Evolutionary conservation across 2,888 invertebrate species (phyloP).

Genomic region (Nemoura dubitans): DNA sequence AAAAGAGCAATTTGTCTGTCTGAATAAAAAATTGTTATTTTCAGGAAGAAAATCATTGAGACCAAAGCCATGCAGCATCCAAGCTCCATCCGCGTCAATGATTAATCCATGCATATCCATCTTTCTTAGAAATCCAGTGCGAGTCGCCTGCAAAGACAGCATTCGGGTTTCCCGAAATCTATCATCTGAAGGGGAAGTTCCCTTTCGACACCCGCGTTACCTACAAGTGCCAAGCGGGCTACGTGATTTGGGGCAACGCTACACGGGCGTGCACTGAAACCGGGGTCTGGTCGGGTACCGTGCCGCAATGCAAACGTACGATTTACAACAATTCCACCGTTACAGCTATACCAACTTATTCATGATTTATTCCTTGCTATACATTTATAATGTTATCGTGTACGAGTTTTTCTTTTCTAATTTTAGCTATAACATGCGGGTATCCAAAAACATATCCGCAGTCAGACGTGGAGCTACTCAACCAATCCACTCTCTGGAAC

Average conservation of each 20-base stretch:
- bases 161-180: conserved; percentile 51
- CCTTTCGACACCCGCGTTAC: conserved; percentile 51
- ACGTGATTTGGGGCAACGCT: conserved; percentile 49
- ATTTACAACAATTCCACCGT: not conserved
- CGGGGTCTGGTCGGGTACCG: conserved; percentile 47
- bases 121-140: conserved; percentile 51
- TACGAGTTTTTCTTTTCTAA: not conserved
- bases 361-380: not conserved
- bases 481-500: conserved; percentile 52
- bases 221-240: conserved; percentile 52
- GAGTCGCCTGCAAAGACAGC: conserved; percentile 49
- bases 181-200: conserved; percentile 51
- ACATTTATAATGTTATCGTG: not conserved
- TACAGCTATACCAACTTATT: not conserved
- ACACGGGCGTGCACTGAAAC: conserved; percentile 45
- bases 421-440: conserved; percentile 52
- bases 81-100: not conserved
- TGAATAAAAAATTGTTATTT: not conserved
- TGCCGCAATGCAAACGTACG: conserved; percentile 46
- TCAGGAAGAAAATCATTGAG: not conserved
- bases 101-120: not conserved
- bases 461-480: conserved; percentile 52
- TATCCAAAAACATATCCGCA: conserved; percentile 51
- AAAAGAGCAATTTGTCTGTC: not conserved
- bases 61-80: not conserved